Base-by-base conservation (phyloP, 37 sponge, comb jelly and placozoan genomes). In the Haliclona indistincta region DNA sequence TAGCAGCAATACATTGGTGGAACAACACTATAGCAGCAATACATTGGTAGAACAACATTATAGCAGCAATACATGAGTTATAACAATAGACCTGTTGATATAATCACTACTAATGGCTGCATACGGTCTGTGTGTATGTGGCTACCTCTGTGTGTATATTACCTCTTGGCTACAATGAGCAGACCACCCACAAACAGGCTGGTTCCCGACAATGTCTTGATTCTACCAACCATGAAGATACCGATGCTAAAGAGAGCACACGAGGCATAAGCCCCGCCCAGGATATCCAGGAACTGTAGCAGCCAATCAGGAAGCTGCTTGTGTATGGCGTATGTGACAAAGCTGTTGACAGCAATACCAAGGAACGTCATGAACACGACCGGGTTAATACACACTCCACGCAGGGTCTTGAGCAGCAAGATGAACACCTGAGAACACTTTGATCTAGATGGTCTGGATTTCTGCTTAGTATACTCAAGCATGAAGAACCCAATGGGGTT, bases 151-250 rank as follows among this genome's bases (percentile, higher is more conserved):
- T n/a, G n/a, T n/a, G n/a, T n/a, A n/a, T n/a, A n/a, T n/a, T 38
- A 87, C 88, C 71, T 73, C 29, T 87, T 87, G 8, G 81, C 81
- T 30, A 64, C 30, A 58, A 75, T 76, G 7, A 87, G 81, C 30
- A 87, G 55, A 2, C 67, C 33, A n/a, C 69, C 56, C 7, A 81
- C 51, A 30, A 87, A 4, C 1, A 87, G 6, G n/a, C 74, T 20
- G 5, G 22, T 63, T 26, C 81, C 75, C 25, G 76, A 68, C 25
- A 81, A 1, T n/a, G 73, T 78, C 81, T 74, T 68, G 44, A 89
- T 43, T 72, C 84, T 89, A n/a, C 90, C 90, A 26, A 89, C 90
- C 81, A 89, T 84, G 41, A 70, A 84, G 10, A 84, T 56, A 29
- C 90, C 90, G 38, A 89, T 74, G 25, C 66, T 52, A 49, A 89